Conservation (phyloP, 1,140 invertebrate genomes). For the Meloidogyne hapla region DNA sequence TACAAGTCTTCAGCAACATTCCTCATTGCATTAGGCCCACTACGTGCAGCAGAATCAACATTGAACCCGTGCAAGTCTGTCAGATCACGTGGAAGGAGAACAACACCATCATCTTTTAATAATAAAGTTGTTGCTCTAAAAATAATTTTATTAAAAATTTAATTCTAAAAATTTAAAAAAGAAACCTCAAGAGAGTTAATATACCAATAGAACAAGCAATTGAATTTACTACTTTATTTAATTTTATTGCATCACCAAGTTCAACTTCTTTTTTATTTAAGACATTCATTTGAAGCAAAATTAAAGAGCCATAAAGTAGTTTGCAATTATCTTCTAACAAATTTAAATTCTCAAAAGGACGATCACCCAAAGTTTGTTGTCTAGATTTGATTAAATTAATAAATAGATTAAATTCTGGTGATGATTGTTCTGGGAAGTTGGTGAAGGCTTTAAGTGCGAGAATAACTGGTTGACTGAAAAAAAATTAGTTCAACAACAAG, state of each 20-base stretch:
- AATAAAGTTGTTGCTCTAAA: constrained; percentile 30
- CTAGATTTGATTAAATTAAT: constrained; percentile 41
- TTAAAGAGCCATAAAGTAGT: constrained; percentile 40
- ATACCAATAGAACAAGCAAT: constrained; percentile 39
- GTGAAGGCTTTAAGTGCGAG: constrained; percentile 36
- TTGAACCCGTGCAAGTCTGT: constrained; percentile 39
- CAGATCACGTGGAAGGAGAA: constrained; percentile 43
- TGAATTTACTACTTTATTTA: constrained; percentile 9
- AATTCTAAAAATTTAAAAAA: constrained; percentile 19
- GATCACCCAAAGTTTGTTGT: constrained; percentile 52
- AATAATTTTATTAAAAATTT: neutral
- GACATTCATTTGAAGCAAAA: constrained; percentile 29
- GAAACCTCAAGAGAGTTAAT: constrained; percentile 44
- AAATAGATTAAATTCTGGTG: constrained; percentile 27
- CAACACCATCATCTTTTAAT: constrained; percentile 43
- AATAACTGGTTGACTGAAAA: constrained; percentile 51
- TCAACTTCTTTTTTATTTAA: constrained; percentile 3
- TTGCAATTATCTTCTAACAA: constrained; percentile 37
- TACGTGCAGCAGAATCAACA: constrained; percentile 20
- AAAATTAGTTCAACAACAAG: no score
- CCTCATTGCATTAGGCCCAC: no score
- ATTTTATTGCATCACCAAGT: neutral
- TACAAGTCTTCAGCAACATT: no score
- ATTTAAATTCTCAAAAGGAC: constrained; percentile 39
- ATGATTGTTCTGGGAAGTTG: neutral